These are phyloP conservation scores for Dendrolimus houi DNA, from an alignment of 2,888 invertebrate species.

Conservation along the genomic window DNA sequence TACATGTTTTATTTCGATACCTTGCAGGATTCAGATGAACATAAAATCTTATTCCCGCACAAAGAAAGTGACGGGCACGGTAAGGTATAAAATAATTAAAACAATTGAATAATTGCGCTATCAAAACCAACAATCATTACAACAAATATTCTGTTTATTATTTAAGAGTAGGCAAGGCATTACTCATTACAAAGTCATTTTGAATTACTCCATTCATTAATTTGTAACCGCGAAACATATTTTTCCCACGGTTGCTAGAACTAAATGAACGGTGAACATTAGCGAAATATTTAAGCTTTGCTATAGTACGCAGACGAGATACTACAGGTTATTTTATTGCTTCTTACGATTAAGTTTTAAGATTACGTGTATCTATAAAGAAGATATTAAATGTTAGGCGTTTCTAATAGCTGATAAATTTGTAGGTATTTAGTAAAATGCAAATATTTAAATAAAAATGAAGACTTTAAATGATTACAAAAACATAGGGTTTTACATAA, in stretches of 20 bases:
- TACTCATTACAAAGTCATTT: slow-evolving; percentile 25
- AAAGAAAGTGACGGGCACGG: not conserved
- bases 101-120: not conserved
- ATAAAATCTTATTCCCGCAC: no score
- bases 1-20: no score
- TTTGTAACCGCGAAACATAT: slow-evolving; percentile 8
- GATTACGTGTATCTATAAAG: no score
- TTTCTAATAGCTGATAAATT: no score
- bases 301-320: slow-evolving; percentile 7
- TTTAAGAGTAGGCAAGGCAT: slow-evolving; percentile 17
- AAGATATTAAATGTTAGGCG: no score
- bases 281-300: slow-evolving; percentile 22
- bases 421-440: no score
- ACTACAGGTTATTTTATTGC: not conserved
- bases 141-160: not conserved
- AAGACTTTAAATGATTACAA: no score
- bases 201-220: slow-evolving; percentile 22
- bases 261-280: slow-evolving; percentile 13
- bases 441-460: no score
- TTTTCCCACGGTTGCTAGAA: slow-evolving; percentile 17
- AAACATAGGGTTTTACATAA: no score
- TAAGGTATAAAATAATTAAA: not conserved
- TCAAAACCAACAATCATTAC: not conserved
- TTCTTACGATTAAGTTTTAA: no score
- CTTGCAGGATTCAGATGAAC: no score